Evolutionary conservation across 2,113 vertebrate genomes (phyloP), one percentile per base, ranked within the genome.

Genomic region (Silurus meridionalis): DNA sequence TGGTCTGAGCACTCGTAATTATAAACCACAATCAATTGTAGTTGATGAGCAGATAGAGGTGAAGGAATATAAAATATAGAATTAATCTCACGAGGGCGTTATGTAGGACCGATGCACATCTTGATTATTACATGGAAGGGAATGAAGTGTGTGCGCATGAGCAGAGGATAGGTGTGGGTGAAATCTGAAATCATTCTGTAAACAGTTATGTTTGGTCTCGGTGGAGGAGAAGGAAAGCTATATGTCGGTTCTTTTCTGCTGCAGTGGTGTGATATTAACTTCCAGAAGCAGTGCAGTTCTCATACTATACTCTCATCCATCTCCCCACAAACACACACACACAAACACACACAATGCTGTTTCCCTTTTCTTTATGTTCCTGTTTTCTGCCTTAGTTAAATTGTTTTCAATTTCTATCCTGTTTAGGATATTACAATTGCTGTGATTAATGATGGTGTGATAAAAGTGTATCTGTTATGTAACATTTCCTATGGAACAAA

Each of bases 221-320:
- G 72, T 52, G 69, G 87, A 37, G 60, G 58, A 67, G 37, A 82
- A 71, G n/a, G 82, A 71, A 88, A 86, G 83, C 80, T 75, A 64
- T 67, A 50, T 50, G 85, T 14, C 52, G 4, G 25, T 55, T 23
- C 21, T 25, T 25, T 77, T 55, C 52, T 77, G 74, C 74, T 80
- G 78, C 57, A 89, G 78, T 86, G 82, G 82, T 52, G 83, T 85
- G 86, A 84, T 79, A 84, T 88, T 82, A 82, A 63, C 77, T 67
- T 81, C 78, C 55, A 87, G 83, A 63, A 87, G 69, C 83, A 50
- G 50, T 80, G 78, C 37, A 19, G 50, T 61, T 86, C 78, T 84
- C 63, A 82, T 46, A 5, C 48, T 2, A 21, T 66, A 11, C 9
- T 19, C 9, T 78, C 52, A 66, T 57, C n/a, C 8, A 58, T 8